A percentile compares a stretch with the other conserved stretches of the same genome.
phyloP scores from a whole-genome alignment of 2,888 invertebrate species.

The Auanema sp. region DNA sequence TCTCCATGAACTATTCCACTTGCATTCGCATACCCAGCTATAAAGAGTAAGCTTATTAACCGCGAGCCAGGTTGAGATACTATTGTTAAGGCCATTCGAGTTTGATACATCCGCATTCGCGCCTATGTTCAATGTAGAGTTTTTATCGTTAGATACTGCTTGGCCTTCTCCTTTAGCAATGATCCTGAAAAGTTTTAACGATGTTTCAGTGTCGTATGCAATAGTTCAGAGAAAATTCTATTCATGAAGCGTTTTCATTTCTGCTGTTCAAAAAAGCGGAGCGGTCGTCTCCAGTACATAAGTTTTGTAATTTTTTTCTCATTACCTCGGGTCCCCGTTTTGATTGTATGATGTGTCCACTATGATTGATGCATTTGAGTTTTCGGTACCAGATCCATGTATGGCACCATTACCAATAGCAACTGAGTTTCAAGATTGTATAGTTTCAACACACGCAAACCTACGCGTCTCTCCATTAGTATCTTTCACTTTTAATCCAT shows the following conservation, averaged over 20 bases:
- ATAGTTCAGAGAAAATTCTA: too few relatives aligned
- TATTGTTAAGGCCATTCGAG: constrained; percentile 28
- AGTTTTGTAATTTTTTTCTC: too few relatives aligned
- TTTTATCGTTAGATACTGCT: constrained; percentile 28
- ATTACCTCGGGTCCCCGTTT: constrained; percentile 32
- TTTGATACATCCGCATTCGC: constrained; percentile 30
- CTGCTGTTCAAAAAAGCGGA: neutral
- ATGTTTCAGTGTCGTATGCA: too few relatives aligned
- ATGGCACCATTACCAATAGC: constrained; percentile 43
- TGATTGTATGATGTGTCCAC: constrained; percentile 39
- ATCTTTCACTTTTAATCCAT: constrained; percentile 44
- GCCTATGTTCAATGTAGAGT: constrained; percentile 31
- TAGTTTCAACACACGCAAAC: constrained; percentile 6
- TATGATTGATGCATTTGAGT: constrained; percentile 35
- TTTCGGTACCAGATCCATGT: constrained; percentile 37
- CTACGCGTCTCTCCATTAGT: constrained; percentile 40
- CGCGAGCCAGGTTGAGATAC: too few relatives aligned
- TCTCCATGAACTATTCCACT: constrained; percentile 31
- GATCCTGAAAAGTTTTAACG: constrained; percentile 20
- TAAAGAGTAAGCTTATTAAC: too few relatives aligned
- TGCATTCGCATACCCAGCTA: constrained; percentile 28
- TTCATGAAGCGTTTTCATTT: too few relatives aligned
- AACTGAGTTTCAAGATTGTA: constrained; percentile 22
- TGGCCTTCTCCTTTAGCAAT: constrained; percentile 31
- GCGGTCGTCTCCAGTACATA: too few relatives aligned